These are phyloP conservation scores for Lytechinus variegatus DNA, from an alignment of 35 echinoderm and acorn worm species.

Conservation along the genomic window DNA sequence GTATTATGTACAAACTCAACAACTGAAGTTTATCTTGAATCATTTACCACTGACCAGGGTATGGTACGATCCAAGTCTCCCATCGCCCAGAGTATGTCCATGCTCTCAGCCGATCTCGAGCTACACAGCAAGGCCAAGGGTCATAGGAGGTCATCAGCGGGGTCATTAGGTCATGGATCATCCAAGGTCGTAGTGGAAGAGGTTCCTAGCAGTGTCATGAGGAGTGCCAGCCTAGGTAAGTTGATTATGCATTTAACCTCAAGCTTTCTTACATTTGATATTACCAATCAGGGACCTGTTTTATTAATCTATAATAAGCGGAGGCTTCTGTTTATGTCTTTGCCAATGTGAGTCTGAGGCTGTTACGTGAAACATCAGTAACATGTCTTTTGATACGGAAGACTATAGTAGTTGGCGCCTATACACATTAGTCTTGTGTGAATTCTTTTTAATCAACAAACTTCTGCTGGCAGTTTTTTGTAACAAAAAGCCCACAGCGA, in stretches of 20 bases:
- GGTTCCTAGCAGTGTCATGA: background rate
- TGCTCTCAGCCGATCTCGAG: background rate
- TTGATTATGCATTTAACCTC: background rate
- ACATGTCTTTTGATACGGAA: no score
- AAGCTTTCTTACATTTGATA: background rate
- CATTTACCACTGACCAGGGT: background rate
- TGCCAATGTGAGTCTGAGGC: no score
- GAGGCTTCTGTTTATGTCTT: no score
- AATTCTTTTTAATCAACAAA: no score
- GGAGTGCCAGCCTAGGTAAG: slow-evolving; percentile 34
- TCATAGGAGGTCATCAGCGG: slow-evolving; percentile 49
- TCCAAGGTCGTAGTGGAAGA: background rate
- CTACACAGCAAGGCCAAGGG: background rate
- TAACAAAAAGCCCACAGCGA: no score
- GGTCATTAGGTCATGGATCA: slow-evolving; percentile 9
- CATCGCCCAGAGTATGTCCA: slow-evolving; percentile 37
- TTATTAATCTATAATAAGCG: no score
- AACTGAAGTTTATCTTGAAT: background rate
- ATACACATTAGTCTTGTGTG: no score
- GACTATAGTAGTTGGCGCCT: no score
- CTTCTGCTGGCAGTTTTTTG: no score
- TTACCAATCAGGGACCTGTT: background rate
- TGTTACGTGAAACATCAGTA: no score
- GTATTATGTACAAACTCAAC: no score
- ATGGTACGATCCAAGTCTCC: slow-evolving; percentile 43